These are phyloP conservation scores for Lutjanus erythropterus DNA, from an alignment of 2,113 vertebrate species.

Conservation along the genomic window DNA sequence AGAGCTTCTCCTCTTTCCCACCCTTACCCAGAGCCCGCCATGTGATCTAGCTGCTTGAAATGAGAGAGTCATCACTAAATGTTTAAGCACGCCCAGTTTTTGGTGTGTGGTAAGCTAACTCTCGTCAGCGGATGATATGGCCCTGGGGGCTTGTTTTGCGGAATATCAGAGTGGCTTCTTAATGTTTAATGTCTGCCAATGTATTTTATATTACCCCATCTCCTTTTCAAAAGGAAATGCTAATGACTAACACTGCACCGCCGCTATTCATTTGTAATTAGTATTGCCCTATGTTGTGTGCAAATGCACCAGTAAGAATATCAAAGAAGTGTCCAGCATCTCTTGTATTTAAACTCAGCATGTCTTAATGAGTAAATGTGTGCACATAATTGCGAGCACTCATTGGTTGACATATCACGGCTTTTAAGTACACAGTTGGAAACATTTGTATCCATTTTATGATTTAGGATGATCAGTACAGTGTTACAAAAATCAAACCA, in stretches of 20 bases:
- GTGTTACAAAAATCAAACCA: not conserved
- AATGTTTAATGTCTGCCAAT: slow-evolving; percentile 83
- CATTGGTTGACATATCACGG: slow-evolving; percentile 6
- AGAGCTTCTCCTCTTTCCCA: slow-evolving; percentile 3
- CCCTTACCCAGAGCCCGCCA: slow-evolving; percentile 27
- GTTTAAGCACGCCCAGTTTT: slow-evolving; percentile 74
- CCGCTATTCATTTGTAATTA: slow-evolving; percentile 79
- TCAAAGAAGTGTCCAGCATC: slow-evolving; percentile 47
- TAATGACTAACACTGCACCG: slow-evolving; percentile 76
- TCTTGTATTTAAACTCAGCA: slow-evolving; percentile 39
- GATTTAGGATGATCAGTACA: slow-evolving; percentile 3
- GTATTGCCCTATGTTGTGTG: slow-evolving; percentile 67
- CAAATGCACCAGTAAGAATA: slow-evolving; percentile 64
- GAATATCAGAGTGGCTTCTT: slow-evolving; percentile 82
- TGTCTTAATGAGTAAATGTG: slow-evolving; percentile 34
- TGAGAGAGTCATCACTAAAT: slow-evolving; percentile 76
- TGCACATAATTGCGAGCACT: slow-evolving; percentile 5
- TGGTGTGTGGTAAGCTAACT: slow-evolving; percentile 70
- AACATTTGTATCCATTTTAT: slow-evolving; percentile 15
- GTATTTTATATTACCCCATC: slow-evolving; percentile 83
- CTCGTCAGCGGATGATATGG: slow-evolving; percentile 70
- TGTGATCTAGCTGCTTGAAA: slow-evolving; percentile 56
- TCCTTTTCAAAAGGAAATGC: slow-evolving; percentile 84
- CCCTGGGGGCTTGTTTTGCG: slow-evolving; percentile 79
- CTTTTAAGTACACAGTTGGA: slow-evolving; percentile 34